Conservation (phyloP, 2,113 vertebrate genomes). For the Alosa alosa region DNA sequence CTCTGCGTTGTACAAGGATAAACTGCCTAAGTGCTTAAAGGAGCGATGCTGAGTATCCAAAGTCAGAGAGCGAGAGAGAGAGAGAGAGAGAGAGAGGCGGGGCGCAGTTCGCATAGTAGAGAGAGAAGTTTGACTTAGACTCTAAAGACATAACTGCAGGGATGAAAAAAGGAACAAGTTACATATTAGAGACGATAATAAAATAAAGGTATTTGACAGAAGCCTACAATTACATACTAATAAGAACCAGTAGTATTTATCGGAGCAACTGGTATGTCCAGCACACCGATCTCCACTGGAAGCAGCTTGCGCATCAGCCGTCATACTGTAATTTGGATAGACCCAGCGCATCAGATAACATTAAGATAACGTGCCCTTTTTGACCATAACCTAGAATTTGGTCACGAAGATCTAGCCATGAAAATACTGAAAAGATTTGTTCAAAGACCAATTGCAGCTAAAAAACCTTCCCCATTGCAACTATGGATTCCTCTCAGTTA, state of each 20-base stretch:
- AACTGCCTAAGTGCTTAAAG: neutral
- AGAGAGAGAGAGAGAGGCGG: constrained; percentile 10
- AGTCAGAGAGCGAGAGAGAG: neutral
- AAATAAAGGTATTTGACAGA: neutral
- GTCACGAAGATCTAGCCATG: neutral
- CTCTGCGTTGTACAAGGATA: neutral
- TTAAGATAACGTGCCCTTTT: neutral
- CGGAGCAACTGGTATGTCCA: neutral
- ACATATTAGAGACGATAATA: neutral
- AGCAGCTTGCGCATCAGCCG: neutral
- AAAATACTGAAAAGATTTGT: neutral
- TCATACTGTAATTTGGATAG: neutral
- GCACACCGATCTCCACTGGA: neutral
- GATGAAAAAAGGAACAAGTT: neutral
- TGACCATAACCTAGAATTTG: neutral
- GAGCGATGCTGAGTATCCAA: constrained; percentile 4
- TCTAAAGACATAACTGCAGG: neutral
- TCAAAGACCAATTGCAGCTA: no score
- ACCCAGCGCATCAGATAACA: neutral
- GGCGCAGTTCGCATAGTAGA: neutral
- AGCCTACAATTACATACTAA: neutral
- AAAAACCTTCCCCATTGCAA: no score
- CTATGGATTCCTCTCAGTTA: no score
- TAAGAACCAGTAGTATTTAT: neutral
- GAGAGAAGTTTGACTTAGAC: neutral